Percentiles rank a stretch among this genome's conserved stretches.
phyloP scores from a whole-genome alignment of 1,140 invertebrate species.

The Drosophila serrata region DNA sequence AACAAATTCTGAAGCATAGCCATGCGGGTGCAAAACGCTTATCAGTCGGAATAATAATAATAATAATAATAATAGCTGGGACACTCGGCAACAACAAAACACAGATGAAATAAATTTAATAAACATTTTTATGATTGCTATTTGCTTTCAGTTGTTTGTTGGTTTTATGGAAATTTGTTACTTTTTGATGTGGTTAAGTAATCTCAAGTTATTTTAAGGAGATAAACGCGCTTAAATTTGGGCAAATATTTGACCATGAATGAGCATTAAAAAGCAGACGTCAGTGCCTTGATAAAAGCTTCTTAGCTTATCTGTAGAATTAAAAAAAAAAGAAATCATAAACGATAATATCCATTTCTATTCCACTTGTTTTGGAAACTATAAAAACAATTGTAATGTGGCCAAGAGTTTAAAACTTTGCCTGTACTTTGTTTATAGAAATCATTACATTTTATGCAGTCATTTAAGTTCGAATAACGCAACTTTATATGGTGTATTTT shows the following conservation, averaged over 20 bases:
- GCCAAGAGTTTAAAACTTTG: constrained; percentile 9
- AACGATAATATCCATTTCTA: not conserved
- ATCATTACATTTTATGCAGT: constrained; percentile 28
- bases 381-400: not conserved
- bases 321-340: constrained; percentile 14
- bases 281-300: constrained; percentile 19
- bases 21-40: constrained; percentile 57
- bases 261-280: constrained; percentile 26
- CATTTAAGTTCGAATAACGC: constrained; percentile 12
- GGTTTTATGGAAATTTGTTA: constrained; percentile 47
- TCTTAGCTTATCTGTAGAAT: constrained; percentile 20
- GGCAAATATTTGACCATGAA: constrained; percentile 51
- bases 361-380: too few species aligned
- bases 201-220: constrained; percentile 13
- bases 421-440: constrained; percentile 6
- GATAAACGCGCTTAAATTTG: constrained; percentile 20
- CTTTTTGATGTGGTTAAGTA: constrained; percentile 22
- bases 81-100: constrained; percentile 8
- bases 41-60: constrained; percentile 47
- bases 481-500: constrained; percentile 24
- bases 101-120: constrained; percentile 56
- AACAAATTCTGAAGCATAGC: constrained; percentile 28
- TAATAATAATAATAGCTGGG: constrained; percentile 36
- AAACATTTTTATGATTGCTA: constrained; percentile 58
- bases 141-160: constrained; percentile 17